These are phyloP conservation scores for Ormyrus thymus DNA, from an alignment of 2,888 invertebrate genomes.

Conservation along the genomic window DNA sequence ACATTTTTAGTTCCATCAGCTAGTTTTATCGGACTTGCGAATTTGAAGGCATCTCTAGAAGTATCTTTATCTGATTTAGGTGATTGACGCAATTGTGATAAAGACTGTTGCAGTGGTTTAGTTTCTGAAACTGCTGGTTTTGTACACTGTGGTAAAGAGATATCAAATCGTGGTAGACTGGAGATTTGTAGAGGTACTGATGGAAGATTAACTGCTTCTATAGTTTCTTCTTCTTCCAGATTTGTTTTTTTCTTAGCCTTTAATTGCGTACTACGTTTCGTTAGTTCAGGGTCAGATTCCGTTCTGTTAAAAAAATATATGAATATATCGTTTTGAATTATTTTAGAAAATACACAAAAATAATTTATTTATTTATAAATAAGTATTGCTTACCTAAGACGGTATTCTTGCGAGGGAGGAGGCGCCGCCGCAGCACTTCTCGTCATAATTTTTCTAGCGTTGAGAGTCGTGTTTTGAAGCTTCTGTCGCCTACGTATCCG, in stretches of 20 bases:
- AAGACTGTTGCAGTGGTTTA: slow-evolving; percentile 4
- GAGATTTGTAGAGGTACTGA: slow-evolving; percentile 77
- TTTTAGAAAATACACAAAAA: neutral
- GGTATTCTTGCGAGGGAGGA: slow-evolving; percentile 66
- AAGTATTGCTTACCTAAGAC: slow-evolving; percentile 62
- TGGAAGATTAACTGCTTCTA: slow-evolving; percentile 76
- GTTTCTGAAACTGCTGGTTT: slow-evolving; percentile 56
- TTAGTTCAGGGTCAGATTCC: slow-evolving; percentile 65
- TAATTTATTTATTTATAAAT: neutral
- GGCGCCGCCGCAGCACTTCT: slow-evolving; percentile 60
- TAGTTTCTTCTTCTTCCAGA: slow-evolving; percentile 72
- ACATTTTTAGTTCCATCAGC: slow-evolving; percentile 73
- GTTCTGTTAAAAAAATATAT: slow-evolving; percentile 58
- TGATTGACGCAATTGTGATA: slow-evolving; percentile 9
- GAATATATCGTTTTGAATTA: neutral
- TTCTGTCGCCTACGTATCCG: slow-evolving; percentile 79
- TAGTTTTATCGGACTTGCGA: slow-evolving; percentile 76
- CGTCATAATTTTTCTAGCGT: slow-evolving; percentile 79
- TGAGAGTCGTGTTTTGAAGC: slow-evolving; percentile 79
- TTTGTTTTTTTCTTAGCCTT: slow-evolving; percentile 70
- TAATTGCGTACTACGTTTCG: slow-evolving; percentile 60
- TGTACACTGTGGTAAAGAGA: slow-evolving; percentile 72
- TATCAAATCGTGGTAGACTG: slow-evolving; percentile 78
- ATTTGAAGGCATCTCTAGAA: slow-evolving; percentile 63
- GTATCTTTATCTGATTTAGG: slow-evolving; percentile 44